These are phyloP conservation scores for zebrafish (Danio rerio) DNA, from an alignment of 2,113 vertebrate genomes.

Conservation along the genomic window GRCz12tu NC_133182.1:26762001-26762500, in stretches of 20 bases:
- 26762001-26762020: not conserved
- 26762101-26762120: conserved; percentile 27
- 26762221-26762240: not conserved
- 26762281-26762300: not conserved
- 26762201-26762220: conserved; percentile 39
- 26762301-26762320: too few species aligned
- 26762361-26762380: too few species aligned
- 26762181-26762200: conserved; percentile 64
- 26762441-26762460: too few species aligned
- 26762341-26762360: too few species aligned
- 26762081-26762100: conserved; percentile 18
- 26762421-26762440: too few species aligned
- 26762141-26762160: conserved; percentile 34
- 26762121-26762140: conserved; percentile 36
- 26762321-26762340: too few species aligned
- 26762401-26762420: too few species aligned
- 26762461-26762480: too few species aligned
- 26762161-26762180: conserved; percentile 51
- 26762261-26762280: conserved; percentile 19
- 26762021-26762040: not conserved
- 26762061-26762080: conserved; percentile 64
- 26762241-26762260: not conserved
- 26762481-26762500: too few species aligned
- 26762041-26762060: conserved; percentile 54
- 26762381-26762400: too few species aligned